Conservation (phyloP, 2,797 vertebrate genomes). For the Anas flavirostris region DNA sequence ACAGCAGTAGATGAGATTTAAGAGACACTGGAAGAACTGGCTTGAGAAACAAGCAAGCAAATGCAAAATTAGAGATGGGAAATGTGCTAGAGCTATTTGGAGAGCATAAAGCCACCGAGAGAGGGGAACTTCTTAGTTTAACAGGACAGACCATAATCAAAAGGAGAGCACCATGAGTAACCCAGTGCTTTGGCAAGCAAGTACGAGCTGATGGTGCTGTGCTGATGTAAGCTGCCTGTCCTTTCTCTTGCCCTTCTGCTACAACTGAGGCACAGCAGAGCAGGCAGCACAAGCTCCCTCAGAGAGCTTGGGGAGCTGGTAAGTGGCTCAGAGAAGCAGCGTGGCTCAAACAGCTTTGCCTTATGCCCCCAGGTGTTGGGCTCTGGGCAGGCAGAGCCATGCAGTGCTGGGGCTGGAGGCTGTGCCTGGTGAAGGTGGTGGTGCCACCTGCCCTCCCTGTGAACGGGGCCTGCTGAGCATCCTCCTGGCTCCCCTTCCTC, state of each 20-base stretch:
- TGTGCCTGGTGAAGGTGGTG: too few species aligned
- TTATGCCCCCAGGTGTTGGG: too few species aligned
- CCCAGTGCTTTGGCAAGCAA: not conserved
- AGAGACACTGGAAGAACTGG: conserved; percentile 6
- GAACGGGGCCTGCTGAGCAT: fast-evolving
- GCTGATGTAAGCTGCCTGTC: not conserved
- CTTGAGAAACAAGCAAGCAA: conserved; percentile 6
- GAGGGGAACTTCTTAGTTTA: conserved; percentile 9
- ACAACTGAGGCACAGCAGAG: not conserved
- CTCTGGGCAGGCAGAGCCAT: too few species aligned
- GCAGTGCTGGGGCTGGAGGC: too few species aligned
- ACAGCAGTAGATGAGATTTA: conserved; percentile 4
- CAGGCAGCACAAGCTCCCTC: too few species aligned
- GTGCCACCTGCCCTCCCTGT: not conserved
- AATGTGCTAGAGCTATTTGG: not conserved
- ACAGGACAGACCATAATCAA: conserved; percentile 12
- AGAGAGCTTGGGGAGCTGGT: too few species aligned
- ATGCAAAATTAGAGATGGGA: not conserved
- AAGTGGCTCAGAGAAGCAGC: too few species aligned
- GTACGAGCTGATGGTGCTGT: not conserved
- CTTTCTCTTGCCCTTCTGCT: not conserved
- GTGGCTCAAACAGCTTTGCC: too few species aligned
- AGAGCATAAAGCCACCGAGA: not conserved
- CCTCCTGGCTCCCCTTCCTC: not conserved
- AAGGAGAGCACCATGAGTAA: not conserved